A percentile compares a stretch with the other conserved stretches of the same genome.
Evolutionary conservation across 2,113 vertebrate genomes (phyloP).

Genomic region (Helogale parvula): DNA sequence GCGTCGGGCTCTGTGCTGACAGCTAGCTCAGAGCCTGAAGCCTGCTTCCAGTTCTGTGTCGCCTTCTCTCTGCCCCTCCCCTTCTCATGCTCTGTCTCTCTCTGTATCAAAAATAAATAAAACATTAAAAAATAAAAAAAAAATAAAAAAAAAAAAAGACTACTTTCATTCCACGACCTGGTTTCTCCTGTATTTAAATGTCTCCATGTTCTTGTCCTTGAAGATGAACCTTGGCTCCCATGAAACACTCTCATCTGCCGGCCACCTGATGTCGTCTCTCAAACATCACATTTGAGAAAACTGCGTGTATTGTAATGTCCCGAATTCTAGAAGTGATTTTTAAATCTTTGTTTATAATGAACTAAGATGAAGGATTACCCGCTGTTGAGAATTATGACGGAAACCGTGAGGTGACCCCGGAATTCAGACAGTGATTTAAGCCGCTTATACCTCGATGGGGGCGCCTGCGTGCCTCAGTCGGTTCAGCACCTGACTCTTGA

Average conservation of each 20-base stretch:
- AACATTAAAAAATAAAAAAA: too few relatives aligned
- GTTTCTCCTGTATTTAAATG: not conserved
- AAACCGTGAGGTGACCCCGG: not conserved
- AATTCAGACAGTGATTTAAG: not conserved
- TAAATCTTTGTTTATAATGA: not conserved
- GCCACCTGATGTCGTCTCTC: fast-evolving
- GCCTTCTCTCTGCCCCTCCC: too few relatives aligned
- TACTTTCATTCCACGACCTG: not conserved
- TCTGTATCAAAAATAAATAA: too few relatives aligned
- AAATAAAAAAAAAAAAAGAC: not conserved
- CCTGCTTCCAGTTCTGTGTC: too few relatives aligned
- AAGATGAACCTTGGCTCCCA: not conserved
- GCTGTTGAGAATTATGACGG: not conserved
- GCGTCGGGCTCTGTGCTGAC: too few relatives aligned
- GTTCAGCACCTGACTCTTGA: too few relatives aligned
- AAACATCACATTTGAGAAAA: not conserved
- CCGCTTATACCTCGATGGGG: not conserved
- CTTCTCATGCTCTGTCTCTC: too few relatives aligned
- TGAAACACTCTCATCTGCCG: not conserved
- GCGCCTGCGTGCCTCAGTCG: too few relatives aligned
- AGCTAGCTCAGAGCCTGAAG: too few relatives aligned
- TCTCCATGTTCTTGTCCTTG: not conserved
- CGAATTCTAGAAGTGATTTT: not conserved
- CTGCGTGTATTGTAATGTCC: too few relatives aligned
- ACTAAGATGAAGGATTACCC: not conserved